Base-by-base conservation (phyloP, 2,888 invertebrate species). In the Temnothorax unifasciatus region DNA sequence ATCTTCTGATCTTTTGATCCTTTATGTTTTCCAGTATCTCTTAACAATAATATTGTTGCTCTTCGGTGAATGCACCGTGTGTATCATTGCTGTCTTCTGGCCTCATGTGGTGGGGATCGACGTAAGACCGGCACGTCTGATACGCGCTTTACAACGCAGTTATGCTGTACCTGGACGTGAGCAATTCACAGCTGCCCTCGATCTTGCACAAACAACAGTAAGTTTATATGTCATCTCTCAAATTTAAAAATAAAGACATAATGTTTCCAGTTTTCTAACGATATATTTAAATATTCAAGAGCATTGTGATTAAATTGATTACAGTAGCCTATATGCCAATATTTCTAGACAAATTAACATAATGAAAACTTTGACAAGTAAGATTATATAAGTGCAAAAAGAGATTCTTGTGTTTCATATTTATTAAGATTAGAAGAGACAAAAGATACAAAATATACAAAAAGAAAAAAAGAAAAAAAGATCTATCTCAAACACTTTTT, bases 101-200 rank as follows among this genome's bases (percentile, higher is more conserved):
- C 98, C 98, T 38, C 96, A 97, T 88, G 97, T 97, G 92, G 95
- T 97, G 84, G 98, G 98, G 57, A 96, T 98, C 63, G 96, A 96
- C 90, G 95, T 97, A 89, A 96, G 97, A 66, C 96, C 96, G 52
- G 96, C 96, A 1, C 96, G 97, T 86, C 96, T 98, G 87, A 96
- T 97, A 2, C 97, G 97, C 85, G 96, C 97, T 0, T 95, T 98
- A 88, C 98, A 98, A 93, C 96, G 96, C 1, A 97, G 96, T 93
- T 98, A 98, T 93, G 98, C 97, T 1, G 96, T 97, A 34, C 97
- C 97, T 0, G 97, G 97, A 29, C 95, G 96, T 61, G 96, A 96
- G 90, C 96, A 97, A 93, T 97, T 97, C 93, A 98, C 98, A 6
- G 97, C 97, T 34, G 97, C 98, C 11, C 96, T 98, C 87, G 98